Evolutionary conservation across 2,888 invertebrate genomes (phyloP).

Genomic region (Trichopoda pennipes): DNA sequence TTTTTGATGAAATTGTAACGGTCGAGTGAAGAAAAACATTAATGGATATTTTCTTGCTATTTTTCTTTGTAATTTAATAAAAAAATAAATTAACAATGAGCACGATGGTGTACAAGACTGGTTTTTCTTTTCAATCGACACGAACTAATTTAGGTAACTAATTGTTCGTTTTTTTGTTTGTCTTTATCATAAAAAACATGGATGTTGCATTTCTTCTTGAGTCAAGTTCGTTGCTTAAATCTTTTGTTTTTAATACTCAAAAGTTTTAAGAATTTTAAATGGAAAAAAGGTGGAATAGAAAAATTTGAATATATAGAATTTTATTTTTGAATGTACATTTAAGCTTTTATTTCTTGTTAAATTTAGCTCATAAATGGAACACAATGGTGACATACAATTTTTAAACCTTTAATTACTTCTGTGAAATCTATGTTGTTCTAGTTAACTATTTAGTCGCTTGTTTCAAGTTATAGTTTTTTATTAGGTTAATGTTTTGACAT

Average conservation of each 20-base stretch:
- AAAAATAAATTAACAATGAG: constrained; percentile 43
- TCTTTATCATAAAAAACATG: not conserved
- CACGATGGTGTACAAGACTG: constrained; percentile 37
- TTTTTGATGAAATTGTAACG: constrained; percentile 58
- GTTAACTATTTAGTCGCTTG: constrained; percentile 3
- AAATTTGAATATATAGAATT: too few species aligned
- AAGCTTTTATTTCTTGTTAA: too few species aligned
- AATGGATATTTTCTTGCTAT: constrained; percentile 29
- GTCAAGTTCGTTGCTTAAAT: constrained; percentile 65
- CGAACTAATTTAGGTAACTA: constrained; percentile 35
- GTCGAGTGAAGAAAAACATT: constrained; percentile 56
- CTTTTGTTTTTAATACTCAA: constrained; percentile 45
- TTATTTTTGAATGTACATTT: too few species aligned
- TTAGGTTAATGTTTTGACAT: constrained; percentile 34
- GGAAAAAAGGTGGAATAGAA: not conserved
- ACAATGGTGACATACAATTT: not conserved
- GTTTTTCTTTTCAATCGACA: constrained; percentile 42
- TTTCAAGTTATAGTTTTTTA: not conserved
- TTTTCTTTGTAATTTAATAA: constrained; percentile 20
- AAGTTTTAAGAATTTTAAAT: not conserved
- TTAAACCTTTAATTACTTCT: constrained; percentile 48
- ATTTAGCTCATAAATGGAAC: too few species aligned
- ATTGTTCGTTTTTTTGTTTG: not conserved
- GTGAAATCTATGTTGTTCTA: constrained; percentile 35
- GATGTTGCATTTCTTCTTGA: not conserved